Percentiles rank a stretch among this genome's conserved stretches.
These are phyloP conservation scores for Ifrita kowaldi DNA, from an alignment of 2,113 vertebrate genomes.

Conservation along the genomic window DNA sequence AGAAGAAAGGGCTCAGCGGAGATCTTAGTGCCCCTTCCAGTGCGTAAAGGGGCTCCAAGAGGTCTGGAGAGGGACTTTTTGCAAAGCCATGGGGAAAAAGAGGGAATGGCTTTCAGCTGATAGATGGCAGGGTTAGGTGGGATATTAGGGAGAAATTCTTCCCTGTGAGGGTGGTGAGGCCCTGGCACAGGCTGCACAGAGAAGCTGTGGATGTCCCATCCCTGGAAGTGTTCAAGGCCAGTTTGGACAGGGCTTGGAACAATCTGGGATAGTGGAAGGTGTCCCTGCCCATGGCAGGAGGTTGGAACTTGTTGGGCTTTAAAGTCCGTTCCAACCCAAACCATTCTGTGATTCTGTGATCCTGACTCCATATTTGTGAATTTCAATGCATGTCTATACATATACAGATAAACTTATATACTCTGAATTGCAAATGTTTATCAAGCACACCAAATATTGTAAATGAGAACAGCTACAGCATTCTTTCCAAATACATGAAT, in stretches of 20 bases:
- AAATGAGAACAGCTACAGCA: background rate
- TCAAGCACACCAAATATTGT: background rate
- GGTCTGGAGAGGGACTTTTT: background rate
- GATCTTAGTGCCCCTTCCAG: background rate
- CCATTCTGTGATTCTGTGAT: background rate
- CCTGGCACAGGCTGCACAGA: background rate
- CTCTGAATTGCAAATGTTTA: background rate
- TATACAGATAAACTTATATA: background rate
- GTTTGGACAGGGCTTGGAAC: rapidly evolving
- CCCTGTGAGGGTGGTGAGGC: background rate
- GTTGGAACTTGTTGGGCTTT: background rate
- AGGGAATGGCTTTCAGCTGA: background rate
- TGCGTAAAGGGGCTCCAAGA: background rate
- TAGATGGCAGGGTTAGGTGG: background rate
- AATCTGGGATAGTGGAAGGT: background rate
- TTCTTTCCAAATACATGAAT: background rate
- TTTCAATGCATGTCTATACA: background rate
- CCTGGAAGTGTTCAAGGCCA: background rate
- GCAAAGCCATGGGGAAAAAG: too few species aligned
- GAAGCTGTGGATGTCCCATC: background rate
- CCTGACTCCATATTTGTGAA: background rate
- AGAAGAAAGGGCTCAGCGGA: background rate
- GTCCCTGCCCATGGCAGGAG: background rate
- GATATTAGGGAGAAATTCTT: background rate
- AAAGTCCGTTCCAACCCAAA: background rate